Evolutionary conservation across 2,888 invertebrate species (phyloP), one percentile per base, ranked within the genome.

Genomic region (Drosophila tanythrix): DNA sequence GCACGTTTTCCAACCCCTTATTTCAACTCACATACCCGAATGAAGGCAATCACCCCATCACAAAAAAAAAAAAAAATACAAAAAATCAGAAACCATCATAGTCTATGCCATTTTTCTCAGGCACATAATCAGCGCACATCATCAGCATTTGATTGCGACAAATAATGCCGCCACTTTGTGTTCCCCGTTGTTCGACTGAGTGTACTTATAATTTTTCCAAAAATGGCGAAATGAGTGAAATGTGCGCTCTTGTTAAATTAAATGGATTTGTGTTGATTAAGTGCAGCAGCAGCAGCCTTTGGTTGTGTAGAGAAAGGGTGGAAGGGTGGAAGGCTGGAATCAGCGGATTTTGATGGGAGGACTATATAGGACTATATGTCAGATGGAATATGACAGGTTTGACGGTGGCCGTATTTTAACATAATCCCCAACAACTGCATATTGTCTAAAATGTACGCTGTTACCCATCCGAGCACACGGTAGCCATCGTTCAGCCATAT

Each of bases 141-240:
- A 92, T 92, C 92, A 92, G 87, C 83, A 81, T 90, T 92, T 92
- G 92, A 92, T 91, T 91, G 92, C 92, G 91, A 91, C 92, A 92
- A 92, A 92, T 92, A 92, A 92, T 92, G 91, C 91, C 82, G 89
- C 91, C 86, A 89, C 92, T 92, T 92, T 92, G 91, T 82, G 91
- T 82, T 90, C 79, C 89, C 51, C 50, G 55, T 55, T 67, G 62
- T 46, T 62, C 29, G 18, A 21, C 56, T 82, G 80, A 82, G 64
- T 33, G 70, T 38, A 3, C 53, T 25, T 36, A 18, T 2, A 35
- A 55, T 15, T 46, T 43, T 61, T 38, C 69, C 2, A 15, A 85
- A 89, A 88, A 89, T 86, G 86, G 86, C 90, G 68, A 53, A 50
- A 50, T 51, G 64, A 65, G 53, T 81, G 70, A 66, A 80, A 70